Percentiles rank a stretch among this genome's conserved stretches.
phyloP scores from a whole-genome alignment of 2,113 vertebrate genomes.

The Oryzias javanicus region DNA sequence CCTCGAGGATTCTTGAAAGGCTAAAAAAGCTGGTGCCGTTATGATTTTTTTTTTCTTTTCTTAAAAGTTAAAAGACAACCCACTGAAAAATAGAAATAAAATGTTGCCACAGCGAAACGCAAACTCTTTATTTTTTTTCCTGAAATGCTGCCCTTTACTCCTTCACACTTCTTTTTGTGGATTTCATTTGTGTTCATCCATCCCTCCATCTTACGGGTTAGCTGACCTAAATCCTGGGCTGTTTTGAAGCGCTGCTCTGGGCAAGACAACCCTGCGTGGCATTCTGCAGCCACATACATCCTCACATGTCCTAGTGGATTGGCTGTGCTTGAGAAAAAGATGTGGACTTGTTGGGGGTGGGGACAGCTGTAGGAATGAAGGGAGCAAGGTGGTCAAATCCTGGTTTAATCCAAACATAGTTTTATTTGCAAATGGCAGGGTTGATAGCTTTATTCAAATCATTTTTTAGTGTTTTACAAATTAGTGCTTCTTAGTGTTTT shows the following conservation, averaged over 20 bases:
- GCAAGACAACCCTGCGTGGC: slow-evolving; percentile 54
- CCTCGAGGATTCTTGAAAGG: too few relatives aligned
- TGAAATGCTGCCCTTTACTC: slow-evolving; percentile 37
- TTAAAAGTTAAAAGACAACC: background rate
- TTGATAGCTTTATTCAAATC: too few relatives aligned
- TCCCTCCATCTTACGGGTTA: slow-evolving; percentile 58
- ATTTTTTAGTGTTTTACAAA: too few relatives aligned
- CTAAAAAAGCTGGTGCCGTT: too few relatives aligned
- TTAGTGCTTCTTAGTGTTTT: too few relatives aligned
- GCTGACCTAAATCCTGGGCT: slow-evolving; percentile 75
- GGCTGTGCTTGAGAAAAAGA: slow-evolving; percentile 40
- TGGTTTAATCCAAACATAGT: too few relatives aligned
- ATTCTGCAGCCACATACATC: slow-evolving; percentile 52
- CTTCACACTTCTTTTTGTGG: slow-evolving; percentile 50
- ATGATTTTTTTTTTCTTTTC: too few relatives aligned
- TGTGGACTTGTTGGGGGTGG: slow-evolving; percentile 16
- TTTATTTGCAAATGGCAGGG: too few relatives aligned
- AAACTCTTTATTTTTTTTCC: slow-evolving; percentile 1
- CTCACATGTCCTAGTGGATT: slow-evolving; percentile 57
- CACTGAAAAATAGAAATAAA: background rate
- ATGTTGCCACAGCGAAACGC: background rate
- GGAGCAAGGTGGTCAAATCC: slow-evolving; percentile 16
- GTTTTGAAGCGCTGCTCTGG: slow-evolving; percentile 62
- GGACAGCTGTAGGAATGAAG: background rate
- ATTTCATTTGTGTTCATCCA: slow-evolving; percentile 53